Percentiles rank a stretch among this genome's conserved stretches.
Conservation (phyloP, 2,797 vertebrate species). For the Euphonia xanthogaster region DNA sequence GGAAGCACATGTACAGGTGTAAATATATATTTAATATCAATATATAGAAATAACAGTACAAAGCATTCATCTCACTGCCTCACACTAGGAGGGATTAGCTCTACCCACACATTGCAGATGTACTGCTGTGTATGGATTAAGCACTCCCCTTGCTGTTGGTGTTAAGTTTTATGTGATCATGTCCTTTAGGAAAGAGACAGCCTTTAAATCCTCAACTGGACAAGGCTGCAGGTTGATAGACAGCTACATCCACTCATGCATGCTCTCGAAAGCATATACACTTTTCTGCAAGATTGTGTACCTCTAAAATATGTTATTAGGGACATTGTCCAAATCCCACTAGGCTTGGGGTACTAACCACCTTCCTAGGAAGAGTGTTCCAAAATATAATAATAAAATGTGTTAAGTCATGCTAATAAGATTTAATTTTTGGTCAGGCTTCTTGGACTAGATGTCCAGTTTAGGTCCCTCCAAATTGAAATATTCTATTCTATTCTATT, state of each 20-base stretch:
- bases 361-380: neutral
- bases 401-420: neutral
- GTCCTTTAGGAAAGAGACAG: neutral
- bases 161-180: neutral
- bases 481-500: neutral
- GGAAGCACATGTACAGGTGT: neutral
- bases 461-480: neutral
- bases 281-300: neutral
- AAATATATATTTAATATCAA: neutral
- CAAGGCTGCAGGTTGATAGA: neutral
- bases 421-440: neutral
- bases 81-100: neutral
- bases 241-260: neutral
- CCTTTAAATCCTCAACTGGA: neutral
- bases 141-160: neutral
- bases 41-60: neutral
- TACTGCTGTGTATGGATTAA: accelerated
- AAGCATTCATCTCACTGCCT: neutral
- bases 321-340: neutral
- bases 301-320: neutral
- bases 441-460: neutral
- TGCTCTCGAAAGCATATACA: neutral
- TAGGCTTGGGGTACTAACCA: accelerated
- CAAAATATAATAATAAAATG: neutral
- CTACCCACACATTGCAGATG: accelerated